Evolutionary conservation across 37 sponge, comb jelly and placozoan species (phyloP).

Genomic region (Aplysina aerophoba): DNA sequence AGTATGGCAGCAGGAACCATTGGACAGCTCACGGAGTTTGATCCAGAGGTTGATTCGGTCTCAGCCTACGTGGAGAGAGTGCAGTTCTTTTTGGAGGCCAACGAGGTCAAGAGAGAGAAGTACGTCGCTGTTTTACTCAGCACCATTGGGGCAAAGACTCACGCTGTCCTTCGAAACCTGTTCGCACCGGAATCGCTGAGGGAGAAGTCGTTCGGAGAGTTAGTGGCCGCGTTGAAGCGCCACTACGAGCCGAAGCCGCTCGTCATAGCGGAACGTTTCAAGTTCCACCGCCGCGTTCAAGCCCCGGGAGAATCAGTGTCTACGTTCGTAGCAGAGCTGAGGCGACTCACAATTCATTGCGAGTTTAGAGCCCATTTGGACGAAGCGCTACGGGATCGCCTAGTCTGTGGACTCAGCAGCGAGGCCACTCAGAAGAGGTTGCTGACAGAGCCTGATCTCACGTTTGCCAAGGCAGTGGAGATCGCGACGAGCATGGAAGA

Average conservation of each 20-base stretch:
- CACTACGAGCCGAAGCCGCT: conserved; percentile 20
- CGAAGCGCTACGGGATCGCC: conserved; percentile 7
- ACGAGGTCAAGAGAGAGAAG: background rate
- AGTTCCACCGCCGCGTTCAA: conserved; percentile 4
- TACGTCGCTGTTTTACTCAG: conserved; percentile 3
- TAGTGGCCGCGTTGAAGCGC: background rate
- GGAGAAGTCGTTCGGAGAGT: background rate
- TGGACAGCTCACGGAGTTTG: background rate
- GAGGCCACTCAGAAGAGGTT: background rate
- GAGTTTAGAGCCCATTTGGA: background rate
- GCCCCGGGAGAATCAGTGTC: conserved; percentile 4
- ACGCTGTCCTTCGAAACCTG: background rate
- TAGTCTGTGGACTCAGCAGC: background rate
- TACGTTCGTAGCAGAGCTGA: background rate
- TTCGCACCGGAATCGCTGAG: background rate
- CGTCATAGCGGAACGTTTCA: conserved; percentile 18
- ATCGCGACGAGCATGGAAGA: conserved; percentile 12
- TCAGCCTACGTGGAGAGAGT: background rate
- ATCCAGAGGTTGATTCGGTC: background rate
- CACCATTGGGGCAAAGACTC: background rate
- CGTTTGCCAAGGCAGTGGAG: background rate
- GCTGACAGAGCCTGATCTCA: conserved; percentile 1
- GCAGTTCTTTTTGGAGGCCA: background rate
- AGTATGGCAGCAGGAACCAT: no score
- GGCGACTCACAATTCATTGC: background rate